Evolutionary conservation across 2,797 vertebrate genomes (phyloP).

Genomic region (Scolopax bukidnonensis): DNA sequence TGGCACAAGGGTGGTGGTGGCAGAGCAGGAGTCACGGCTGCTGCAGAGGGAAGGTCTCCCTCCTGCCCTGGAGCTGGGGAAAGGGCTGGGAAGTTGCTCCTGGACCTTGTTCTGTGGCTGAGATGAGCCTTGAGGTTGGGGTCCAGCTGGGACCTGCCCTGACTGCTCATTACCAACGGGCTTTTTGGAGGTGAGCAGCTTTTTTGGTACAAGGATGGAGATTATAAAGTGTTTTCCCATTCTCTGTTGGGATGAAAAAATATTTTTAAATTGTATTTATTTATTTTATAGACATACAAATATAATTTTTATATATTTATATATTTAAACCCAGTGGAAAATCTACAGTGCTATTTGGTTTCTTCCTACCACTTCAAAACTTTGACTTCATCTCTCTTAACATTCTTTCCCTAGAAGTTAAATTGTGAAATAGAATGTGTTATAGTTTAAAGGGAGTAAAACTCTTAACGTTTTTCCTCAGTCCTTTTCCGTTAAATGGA

Average conservation of each 20-base stretch:
- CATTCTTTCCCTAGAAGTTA: background rate
- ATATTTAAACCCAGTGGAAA: background rate
- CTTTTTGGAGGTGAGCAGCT: background rate
- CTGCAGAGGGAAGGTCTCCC: no score
- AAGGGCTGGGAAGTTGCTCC: background rate
- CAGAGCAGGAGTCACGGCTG: background rate
- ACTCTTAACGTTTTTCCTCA: background rate
- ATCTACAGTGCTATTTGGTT: background rate
- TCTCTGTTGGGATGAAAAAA: background rate
- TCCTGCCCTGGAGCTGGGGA: background rate
- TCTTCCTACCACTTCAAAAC: background rate
- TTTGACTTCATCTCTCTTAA: background rate
- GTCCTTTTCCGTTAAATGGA: background rate
- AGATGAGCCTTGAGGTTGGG: background rate
- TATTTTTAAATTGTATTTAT: no score
- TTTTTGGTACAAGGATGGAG: rapidly evolving
- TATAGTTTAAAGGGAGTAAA: background rate
- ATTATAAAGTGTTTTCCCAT: background rate
- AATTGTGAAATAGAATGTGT: background rate
- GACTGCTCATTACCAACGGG: rapidly evolving
- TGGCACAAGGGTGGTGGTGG: background rate
- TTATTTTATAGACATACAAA: no score
- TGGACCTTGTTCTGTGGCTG: background rate
- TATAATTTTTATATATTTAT: no score
- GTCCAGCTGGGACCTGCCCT: background rate